phyloP scores from a whole-genome alignment of 2,888 invertebrate genomes.

The Deilephila porcellus region DNA sequence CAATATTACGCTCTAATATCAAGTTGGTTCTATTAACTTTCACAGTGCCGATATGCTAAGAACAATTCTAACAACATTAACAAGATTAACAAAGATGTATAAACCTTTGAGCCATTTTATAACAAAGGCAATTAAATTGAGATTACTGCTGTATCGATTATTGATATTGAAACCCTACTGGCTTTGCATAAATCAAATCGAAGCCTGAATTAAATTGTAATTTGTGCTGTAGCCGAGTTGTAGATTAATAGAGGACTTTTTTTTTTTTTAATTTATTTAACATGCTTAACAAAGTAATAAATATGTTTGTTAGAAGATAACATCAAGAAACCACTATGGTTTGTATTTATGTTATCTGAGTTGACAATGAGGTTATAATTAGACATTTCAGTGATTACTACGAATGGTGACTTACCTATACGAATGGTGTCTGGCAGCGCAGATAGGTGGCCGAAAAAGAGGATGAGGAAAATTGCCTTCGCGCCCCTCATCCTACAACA shows the following conservation, averaged over 20 bases:
- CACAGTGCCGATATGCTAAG: not conserved
- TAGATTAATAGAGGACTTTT: not conserved
- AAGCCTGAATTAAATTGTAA: conserved; percentile 18
- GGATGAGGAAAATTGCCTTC: conserved; percentile 73
- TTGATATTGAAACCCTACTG: conserved; percentile 7
- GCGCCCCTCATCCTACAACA: conserved; percentile 78
- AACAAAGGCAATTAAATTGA: conserved; percentile 9
- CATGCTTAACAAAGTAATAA: too few relatives aligned
- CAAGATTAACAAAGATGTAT: not conserved
- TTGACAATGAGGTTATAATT: too few relatives aligned
- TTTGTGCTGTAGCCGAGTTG: not conserved
- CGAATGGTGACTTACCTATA: too few relatives aligned
- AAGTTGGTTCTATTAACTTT: not conserved
- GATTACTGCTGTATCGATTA: conserved; percentile 20
- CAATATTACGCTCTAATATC: not conserved
- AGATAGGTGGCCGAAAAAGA: conserved; percentile 78
- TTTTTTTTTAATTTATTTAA: too few relatives aligned
- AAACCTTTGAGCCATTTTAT: not conserved
- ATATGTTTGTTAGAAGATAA: too few relatives aligned
- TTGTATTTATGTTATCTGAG: too few relatives aligned
- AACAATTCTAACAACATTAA: not conserved
- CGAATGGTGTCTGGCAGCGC: conserved; percentile 83
- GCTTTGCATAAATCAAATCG: conserved; percentile 11
- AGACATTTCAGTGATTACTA: too few relatives aligned
- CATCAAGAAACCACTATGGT: too few relatives aligned